Evolutionary conservation across 1,140 invertebrate species (phyloP), one percentile per base, ranked within the genome.

Genomic region (Dinothrombium tinctorium): DNA sequence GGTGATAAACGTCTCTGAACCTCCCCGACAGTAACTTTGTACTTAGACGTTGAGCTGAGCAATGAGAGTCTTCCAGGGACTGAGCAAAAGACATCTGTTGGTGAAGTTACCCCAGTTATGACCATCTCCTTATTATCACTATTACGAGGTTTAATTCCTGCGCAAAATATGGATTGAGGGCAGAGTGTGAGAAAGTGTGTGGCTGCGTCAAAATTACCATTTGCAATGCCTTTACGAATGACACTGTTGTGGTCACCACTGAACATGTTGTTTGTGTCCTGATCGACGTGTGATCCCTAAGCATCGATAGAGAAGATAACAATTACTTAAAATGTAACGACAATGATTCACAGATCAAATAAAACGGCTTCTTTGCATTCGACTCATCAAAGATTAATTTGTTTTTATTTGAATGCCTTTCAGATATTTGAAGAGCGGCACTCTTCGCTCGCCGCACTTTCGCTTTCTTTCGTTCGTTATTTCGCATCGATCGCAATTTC

Each of bases 1-100:
- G 92, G 89, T 38, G 83, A 92, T 41, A 99, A 67, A 50, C 94
- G 65, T 55, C 94, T 67, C 61, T 98, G 92, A 32, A 99, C 90
- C 65, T 99, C 92, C 3, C 84, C 90, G 40, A 99, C 84, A 20
- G 92, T 98, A 51, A 99, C 92, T 68, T 96, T 98, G 69, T 98
- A 96, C 69, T 98, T 98, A 60, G 84, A 90, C 44, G 90, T 98
- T 51, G 86, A 95, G 53, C 80, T 89, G 50, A 99, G 71, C 40
- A 99, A 72, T 26, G 86, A 95, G 49, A 98, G 69, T 42, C 94
- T 70, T 22, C 92, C 92, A 17, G 92, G 92, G 25, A 96, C 90
- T 35, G 83, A 89, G 65, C 89, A 96, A 57, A 71, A 71, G 4
- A 69, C 62, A 50, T 70, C 69, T 25, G 53, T 59, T 14, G 62